These are phyloP conservation scores for Phengaris alcon DNA, from an alignment of 2,888 invertebrate species.

Conservation along the genomic window DNA sequence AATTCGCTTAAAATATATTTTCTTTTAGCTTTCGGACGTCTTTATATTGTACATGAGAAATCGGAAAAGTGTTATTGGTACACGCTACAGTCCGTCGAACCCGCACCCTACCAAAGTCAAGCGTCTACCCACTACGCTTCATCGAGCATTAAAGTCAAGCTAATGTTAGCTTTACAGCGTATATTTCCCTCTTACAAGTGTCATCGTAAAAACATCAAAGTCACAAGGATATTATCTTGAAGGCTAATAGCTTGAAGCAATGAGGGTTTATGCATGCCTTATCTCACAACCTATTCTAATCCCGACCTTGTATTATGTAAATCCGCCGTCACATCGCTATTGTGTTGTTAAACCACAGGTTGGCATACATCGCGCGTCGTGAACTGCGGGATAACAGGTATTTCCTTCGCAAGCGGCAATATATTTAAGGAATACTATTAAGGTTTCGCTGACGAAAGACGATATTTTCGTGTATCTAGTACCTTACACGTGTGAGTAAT, in stretches of 20 bases:
- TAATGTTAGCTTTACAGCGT: background rate
- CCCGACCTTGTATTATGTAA: constrained; percentile 5
- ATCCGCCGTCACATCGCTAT: background rate
- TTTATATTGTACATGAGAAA: too few relatives aligned
- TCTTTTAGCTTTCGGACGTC: too few relatives aligned
- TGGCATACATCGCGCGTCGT: background rate
- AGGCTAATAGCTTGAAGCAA: constrained; percentile 12
- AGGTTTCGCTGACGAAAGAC: background rate
- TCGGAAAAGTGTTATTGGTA: too few relatives aligned
- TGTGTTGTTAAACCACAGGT: background rate
- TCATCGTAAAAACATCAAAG: constrained; percentile 10
- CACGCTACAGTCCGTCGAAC: too few relatives aligned
- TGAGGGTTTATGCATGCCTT: constrained; percentile 18
- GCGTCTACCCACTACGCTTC: too few relatives aligned
- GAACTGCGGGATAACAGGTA: background rate
- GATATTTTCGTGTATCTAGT: background rate
- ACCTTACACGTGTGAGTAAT: constrained; percentile 4
- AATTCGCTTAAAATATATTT: too few relatives aligned
- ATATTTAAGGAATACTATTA: background rate
- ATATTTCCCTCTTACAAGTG: background rate
- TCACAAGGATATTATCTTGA: constrained; percentile 8
- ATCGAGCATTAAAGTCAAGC: background rate
- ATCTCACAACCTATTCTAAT: constrained; percentile 10
- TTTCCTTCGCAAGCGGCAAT: background rate
- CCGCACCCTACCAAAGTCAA: too few relatives aligned